Percentiles rank a stretch among this genome's conserved stretches.
phyloP scores from a whole-genome alignment of 2,797 vertebrate genomes.

The Chromobotia macracanthus region DNA sequence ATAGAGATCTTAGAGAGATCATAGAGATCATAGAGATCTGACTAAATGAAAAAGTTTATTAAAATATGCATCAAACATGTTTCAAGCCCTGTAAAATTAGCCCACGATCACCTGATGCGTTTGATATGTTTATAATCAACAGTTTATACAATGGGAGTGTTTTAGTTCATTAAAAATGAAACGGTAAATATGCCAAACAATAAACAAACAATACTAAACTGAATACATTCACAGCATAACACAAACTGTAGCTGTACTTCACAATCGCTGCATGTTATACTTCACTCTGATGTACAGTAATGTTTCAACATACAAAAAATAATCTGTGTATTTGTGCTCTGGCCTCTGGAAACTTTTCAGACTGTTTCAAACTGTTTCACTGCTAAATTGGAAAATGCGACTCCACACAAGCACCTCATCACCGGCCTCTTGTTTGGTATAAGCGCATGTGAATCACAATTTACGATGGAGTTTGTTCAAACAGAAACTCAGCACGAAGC shows the following conservation, averaged over 20 bases:
- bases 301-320: neutral
- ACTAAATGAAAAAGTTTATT: neutral
- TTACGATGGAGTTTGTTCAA: neutral
- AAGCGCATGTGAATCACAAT: conserved; percentile 22
- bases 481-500: neutral
- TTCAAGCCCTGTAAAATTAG: neutral
- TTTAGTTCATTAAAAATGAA: neutral
- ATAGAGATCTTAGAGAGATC: no score
- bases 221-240: no score
- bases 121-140: no score
- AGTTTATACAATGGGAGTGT: neutral
- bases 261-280: neutral
- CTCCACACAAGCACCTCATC: conserved; percentile 35
- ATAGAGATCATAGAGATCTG: no score
- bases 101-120: neutral
- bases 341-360: conserved; percentile 7
- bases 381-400: neutral
- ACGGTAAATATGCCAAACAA: neutral
- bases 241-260: no score
- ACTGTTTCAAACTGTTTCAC: conserved; percentile 23
- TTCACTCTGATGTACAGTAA: neutral
- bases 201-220: neutral
- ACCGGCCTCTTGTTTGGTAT: conserved; percentile 29
- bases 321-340: conserved; percentile 2
- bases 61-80: neutral